Conservation (phyloP, 2,888 invertebrate species). For the Pristionchus arcanus region DNA sequence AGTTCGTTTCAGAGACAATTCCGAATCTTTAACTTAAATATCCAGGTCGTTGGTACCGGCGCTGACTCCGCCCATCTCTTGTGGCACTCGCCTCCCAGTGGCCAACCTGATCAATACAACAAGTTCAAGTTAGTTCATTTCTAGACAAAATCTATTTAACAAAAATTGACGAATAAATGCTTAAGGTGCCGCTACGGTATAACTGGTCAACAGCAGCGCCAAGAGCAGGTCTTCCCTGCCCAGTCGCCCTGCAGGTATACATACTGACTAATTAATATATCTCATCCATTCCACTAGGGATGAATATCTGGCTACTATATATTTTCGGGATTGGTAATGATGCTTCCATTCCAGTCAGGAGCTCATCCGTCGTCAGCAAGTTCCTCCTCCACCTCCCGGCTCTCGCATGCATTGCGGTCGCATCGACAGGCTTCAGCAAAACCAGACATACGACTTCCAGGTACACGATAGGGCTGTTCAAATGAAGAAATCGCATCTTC, state of each 20-base stretch:
- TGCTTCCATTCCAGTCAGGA: constrained; percentile 70
- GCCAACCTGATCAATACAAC: constrained; percentile 73
- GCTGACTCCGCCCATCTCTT: constrained; percentile 76
- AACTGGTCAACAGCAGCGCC: constrained; percentile 67
- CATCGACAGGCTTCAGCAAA: constrained; percentile 74
- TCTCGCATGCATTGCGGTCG: constrained; percentile 75
- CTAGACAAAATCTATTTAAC: neutral
- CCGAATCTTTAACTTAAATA: neutral
- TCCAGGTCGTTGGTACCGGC: constrained; percentile 73
- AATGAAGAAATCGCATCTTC: no score
- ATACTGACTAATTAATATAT: neutral
- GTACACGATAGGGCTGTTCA: constrained; percentile 29
- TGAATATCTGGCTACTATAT: no score
- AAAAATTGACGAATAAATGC: neutral
- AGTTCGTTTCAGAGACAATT: neutral
- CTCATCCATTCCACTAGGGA: no score
- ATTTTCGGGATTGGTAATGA: no score
- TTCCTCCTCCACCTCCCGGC: constrained; percentile 76
- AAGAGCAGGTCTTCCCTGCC: constrained; percentile 76
- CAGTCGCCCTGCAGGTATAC: constrained; percentile 57
- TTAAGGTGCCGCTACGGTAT: constrained; percentile 72
- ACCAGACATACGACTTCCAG: constrained; percentile 77
- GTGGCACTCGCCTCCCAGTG: constrained; percentile 76
- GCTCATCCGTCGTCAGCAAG: constrained; percentile 72
- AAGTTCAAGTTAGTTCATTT: constrained; percentile 69